Evolutionary conservation across 2,888 invertebrate genomes (phyloP).

Genomic region (Muscina levida): DNA sequence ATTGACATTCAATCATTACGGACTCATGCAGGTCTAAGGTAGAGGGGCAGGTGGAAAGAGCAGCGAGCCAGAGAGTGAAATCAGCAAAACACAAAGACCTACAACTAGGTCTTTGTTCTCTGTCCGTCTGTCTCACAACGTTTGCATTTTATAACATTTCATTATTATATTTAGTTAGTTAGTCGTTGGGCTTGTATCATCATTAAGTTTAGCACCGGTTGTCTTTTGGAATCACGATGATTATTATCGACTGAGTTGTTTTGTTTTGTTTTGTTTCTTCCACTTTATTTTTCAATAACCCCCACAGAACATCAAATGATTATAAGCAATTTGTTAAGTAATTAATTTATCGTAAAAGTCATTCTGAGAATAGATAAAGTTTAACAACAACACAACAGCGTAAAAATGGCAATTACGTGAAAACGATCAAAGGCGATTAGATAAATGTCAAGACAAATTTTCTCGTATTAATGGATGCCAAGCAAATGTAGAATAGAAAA

Average conservation of each 20-base stretch:
- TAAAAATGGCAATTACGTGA: too few species aligned
- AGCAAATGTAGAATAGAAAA: too few species aligned
- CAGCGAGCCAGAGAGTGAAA: neutral
- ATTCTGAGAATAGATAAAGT: too few species aligned
- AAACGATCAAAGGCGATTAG: too few species aligned
- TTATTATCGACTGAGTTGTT: neutral
- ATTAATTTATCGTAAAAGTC: too few species aligned
- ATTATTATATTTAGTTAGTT: neutral
- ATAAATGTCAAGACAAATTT: too few species aligned
- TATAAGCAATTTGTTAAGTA: too few species aligned
- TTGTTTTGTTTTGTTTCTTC: neutral
- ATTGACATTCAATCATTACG: constrained; percentile 55
- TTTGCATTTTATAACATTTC: neutral
- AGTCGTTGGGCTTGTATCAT: too few species aligned
- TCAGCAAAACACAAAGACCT: too few species aligned
- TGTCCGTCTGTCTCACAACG: neutral
- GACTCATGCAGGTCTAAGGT: neutral
- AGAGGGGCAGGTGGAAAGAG: neutral
- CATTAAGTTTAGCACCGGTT: too few species aligned
- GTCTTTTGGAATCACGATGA: constrained; percentile 4
- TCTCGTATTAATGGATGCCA: too few species aligned
- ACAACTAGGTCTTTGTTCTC: neutral
- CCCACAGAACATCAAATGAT: neutral
- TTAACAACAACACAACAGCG: too few species aligned
- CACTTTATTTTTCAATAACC: neutral